Evolutionary conservation across 2,113 vertebrate genomes (phyloP), one percentile per base, ranked within the genome.

Genomic region (Petaurus breviceps): DNA sequence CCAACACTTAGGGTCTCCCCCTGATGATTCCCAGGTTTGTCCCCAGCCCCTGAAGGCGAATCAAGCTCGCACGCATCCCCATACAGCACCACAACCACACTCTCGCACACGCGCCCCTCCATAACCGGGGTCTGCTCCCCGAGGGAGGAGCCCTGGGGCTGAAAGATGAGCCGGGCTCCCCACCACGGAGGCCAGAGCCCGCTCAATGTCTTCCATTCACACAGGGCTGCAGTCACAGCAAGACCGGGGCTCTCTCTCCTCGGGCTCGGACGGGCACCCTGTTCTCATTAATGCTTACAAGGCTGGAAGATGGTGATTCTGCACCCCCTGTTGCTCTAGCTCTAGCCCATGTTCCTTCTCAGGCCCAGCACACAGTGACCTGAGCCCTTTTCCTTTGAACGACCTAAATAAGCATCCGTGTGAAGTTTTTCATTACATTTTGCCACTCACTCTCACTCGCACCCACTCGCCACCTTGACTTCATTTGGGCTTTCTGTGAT

Each of bases 381-480:
- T 98, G 98, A 98, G 99, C 99, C 99, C 98, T 98, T 99, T 99
- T 98, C 95, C 99, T 99, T 99, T 98, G 98, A 99, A 99, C 99
- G 99, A 99, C 99, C 99, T 99, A 99, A 99, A 99, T 98, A 99
- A 99, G 98, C 99, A 99, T 99, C 99, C 99, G 99, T 99, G 99
- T 99, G 98, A 99, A 99, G 99, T 99, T 99, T 99, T 99, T 99
- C 99, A 94, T 99, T 99, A 99, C 99, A 99, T 99, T 99, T 99
- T 99, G 99, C 99, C 99, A 99, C 99, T 99, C 99, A 99, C 99
- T 99, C 99, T 99, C 99, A 99, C 99, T 99, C 99, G 99, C 99
- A 99, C 99, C 99, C 99, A 99, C 99, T 99, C 99, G 99, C 99
- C 99, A 99, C 99, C 99, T 99, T 99, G 99, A 99, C 99, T 99